Conservation (phyloP, 2,888 invertebrate genomes). For the Ceraclea dissimilis region DNA sequence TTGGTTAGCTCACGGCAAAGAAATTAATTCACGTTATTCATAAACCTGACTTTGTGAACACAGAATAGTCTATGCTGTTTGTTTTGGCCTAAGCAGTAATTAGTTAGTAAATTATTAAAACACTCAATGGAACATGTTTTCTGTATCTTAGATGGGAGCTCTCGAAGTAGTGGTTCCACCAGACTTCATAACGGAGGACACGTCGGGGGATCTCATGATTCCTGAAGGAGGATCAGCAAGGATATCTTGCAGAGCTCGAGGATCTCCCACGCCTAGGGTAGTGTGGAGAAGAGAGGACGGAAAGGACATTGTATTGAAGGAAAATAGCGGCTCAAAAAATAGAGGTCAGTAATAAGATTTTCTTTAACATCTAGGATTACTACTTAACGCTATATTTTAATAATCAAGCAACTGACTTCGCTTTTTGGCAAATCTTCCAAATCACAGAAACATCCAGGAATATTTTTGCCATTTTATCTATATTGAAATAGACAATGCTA, state of each 20-base stretch:
- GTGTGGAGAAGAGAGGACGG: slow-evolving; percentile 82
- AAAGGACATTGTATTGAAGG: slow-evolving; percentile 68
- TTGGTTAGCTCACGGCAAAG: too few species aligned
- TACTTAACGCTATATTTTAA: neutral
- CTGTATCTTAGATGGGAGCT: slow-evolving; percentile 73
- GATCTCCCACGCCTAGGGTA: slow-evolving; percentile 72
- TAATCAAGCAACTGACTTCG: too few species aligned
- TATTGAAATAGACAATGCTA: too few species aligned
- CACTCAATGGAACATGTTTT: too few species aligned
- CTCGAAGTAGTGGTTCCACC: slow-evolving; percentile 85
- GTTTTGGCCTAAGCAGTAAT: too few species aligned
- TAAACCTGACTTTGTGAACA: too few species aligned
- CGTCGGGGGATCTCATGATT: slow-evolving; percentile 83
- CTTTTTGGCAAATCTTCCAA: too few species aligned
- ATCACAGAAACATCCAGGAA: too few species aligned
- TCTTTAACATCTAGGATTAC: neutral
- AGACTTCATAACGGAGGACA: slow-evolving; percentile 80
- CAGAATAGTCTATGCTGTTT: too few species aligned
- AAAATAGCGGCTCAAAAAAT: slow-evolving; percentile 56
- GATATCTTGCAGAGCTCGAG: slow-evolving; percentile 63
- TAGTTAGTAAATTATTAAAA: too few species aligned
- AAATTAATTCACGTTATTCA: too few species aligned
- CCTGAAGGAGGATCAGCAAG: slow-evolving; percentile 71
- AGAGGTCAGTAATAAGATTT: slow-evolving; percentile 45
- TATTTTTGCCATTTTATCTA: too few species aligned